A percentile compares a stretch with the other conserved stretches of the same genome.
Conservation (phyloP, 1,140 invertebrate species). For the Atta cephalotes region DNA sequence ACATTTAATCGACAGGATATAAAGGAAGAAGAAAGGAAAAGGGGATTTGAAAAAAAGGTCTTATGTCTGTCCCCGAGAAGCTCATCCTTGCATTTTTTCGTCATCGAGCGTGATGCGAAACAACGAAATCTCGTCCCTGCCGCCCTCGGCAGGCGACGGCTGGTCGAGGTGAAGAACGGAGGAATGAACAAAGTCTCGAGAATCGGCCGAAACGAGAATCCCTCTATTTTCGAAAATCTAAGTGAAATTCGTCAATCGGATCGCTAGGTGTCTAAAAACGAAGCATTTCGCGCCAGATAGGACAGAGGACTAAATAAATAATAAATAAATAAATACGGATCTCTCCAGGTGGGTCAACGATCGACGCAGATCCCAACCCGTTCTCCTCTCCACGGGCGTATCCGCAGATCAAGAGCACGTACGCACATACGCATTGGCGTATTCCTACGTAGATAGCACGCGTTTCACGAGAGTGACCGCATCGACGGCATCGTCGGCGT, state of each 20-base stretch:
- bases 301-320: background rate
- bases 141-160: slow-evolving; percentile 38
- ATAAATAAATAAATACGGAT: slow-evolving; percentile 1
- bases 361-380: slow-evolving; percentile 50
- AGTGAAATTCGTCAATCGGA: background rate
- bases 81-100: background rate
- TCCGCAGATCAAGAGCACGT: slow-evolving; percentile 51
- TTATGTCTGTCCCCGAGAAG: background rate
- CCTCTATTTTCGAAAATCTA: background rate
- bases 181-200: background rate
- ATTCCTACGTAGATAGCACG: slow-evolving; percentile 49
- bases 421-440: background rate
- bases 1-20: background rate
- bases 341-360: slow-evolving; percentile 52
- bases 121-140: slow-evolving; percentile 1
- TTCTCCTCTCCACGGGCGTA: slow-evolving; percentile 53
- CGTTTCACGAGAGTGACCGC: slow-evolving; percentile 61
- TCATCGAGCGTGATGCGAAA: slow-evolving; percentile 10
- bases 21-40: background rate
- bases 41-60: background rate
- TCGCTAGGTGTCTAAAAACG: background rate
- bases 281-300: background rate
- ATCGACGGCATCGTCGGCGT: slow-evolving; percentile 46
- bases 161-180: background rate
- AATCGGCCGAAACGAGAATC: background rate